Conservation (phyloP, 2,888 invertebrate species). For the Philhelius pedissequus region DNA sequence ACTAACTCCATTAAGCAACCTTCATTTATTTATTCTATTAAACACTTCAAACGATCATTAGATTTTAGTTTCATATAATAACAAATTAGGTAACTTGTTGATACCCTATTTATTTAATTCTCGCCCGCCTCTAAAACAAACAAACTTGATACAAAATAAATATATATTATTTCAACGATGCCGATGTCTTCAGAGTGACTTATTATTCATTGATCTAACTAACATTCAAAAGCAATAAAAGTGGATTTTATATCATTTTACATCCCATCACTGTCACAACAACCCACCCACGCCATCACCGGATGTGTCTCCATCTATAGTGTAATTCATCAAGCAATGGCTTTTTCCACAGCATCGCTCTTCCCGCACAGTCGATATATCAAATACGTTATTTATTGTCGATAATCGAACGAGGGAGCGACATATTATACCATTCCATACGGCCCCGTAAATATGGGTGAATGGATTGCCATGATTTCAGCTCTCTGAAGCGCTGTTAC, state of each 20-base stretch:
- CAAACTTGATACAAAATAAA: constrained; percentile 36
- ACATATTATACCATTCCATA: neutral
- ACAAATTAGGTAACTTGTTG: constrained; percentile 53
- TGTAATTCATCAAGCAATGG: constrained; percentile 54
- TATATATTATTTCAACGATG: constrained; percentile 29
- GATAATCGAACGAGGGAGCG: constrained; percentile 39
- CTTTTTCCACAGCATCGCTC: neutral
- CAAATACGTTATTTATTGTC: constrained; percentile 57
- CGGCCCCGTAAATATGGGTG: constrained; percentile 3
- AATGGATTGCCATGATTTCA: constrained; percentile 10
- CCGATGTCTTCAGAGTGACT: constrained; percentile 30
- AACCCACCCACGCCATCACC: neutral
- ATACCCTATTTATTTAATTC: neutral
- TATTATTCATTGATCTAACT: constrained; percentile 61
- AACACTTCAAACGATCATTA: constrained; percentile 9
- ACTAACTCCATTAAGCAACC: no score
- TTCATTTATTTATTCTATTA: no score
- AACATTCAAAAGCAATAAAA: constrained; percentile 51
- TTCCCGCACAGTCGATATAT: constrained; percentile 19
- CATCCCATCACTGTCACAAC: constrained; percentile 26
- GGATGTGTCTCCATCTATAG: constrained; percentile 19
- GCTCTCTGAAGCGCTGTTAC: neutral
- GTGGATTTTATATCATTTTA: constrained; percentile 43
- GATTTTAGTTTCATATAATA: constrained; percentile 11
- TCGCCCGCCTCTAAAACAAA: neutral